A percentile compares a stretch with the other conserved stretches of the same genome.
These are phyloP conservation scores for Porites cylindrica DNA, from an alignment of 92 coral and sea anemone species.

Conservation along the genomic window DNA sequence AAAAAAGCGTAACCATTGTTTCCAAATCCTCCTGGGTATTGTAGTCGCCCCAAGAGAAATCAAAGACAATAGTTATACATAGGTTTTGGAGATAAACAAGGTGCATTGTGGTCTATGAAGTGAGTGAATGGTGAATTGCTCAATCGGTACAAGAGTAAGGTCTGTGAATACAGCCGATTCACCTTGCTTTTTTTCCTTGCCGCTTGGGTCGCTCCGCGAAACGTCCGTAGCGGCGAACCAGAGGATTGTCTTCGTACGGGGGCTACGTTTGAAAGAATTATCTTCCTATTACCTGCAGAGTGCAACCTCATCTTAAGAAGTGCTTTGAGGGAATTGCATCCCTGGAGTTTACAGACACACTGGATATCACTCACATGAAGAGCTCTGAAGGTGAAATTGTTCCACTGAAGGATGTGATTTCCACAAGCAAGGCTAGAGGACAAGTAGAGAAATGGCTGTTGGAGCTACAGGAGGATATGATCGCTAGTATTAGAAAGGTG, in stretches of 20 bases:
- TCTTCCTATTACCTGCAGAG: slow-evolving; percentile 54
- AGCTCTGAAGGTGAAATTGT: slow-evolving; percentile 98
- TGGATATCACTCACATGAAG: slow-evolving; percentile 93
- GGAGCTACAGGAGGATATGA: slow-evolving; percentile 95
- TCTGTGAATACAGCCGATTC: too few relatives aligned
- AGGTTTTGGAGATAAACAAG: too few relatives aligned
- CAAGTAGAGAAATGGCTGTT: slow-evolving; percentile 99
- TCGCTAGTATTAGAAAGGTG: slow-evolving; percentile 97
- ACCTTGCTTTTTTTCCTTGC: too few relatives aligned
- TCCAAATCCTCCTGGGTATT: too few relatives aligned
- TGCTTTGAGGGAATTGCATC: slow-evolving; percentile 98
- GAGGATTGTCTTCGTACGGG: neutral
- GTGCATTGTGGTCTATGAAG: too few relatives aligned
- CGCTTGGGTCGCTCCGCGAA: too few relatives aligned
- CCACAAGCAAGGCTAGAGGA: slow-evolving; percentile 97
- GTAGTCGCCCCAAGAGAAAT: too few relatives aligned
- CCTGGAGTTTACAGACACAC: slow-evolving; percentile 88
- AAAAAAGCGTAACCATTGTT: too few relatives aligned
- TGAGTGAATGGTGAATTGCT: too few relatives aligned
- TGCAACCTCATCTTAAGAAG: slow-evolving; percentile 98
- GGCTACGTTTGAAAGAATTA: neutral
- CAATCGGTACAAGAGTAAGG: too few relatives aligned
- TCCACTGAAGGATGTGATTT: slow-evolving; percentile 85
- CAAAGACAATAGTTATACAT: too few relatives aligned
- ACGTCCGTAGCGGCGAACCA: too few relatives aligned